Percentiles rank a stretch among this genome's conserved stretches.
Conservation (phyloP, 2,113 vertebrate species). For the Platichthys stellatus region DNA sequence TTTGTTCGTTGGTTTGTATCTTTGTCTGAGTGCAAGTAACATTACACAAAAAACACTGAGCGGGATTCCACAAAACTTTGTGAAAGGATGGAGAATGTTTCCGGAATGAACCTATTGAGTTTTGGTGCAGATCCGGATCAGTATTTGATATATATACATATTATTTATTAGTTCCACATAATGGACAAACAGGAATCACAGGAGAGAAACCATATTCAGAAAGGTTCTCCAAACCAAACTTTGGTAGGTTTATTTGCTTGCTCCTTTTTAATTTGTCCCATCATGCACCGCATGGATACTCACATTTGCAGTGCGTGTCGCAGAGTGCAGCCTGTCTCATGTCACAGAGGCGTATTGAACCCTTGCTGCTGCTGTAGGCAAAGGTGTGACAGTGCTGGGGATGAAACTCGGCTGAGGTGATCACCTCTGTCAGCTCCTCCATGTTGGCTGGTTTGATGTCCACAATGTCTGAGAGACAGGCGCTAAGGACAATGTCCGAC, state of each 20-base stretch:
- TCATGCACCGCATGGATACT: conserved; percentile 69
- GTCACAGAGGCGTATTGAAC: conserved; percentile 95
- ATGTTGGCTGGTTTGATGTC: conserved; percentile 97
- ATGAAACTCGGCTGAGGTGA: conserved; percentile 94
- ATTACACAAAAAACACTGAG: too few species aligned
- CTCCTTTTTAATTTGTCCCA: neutral
- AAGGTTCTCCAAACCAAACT: too few species aligned
- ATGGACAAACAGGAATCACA: neutral
- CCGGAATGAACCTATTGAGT: too few species aligned
- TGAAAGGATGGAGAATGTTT: too few species aligned
- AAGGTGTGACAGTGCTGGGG: conserved; percentile 96
- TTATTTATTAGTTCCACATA: neutral
- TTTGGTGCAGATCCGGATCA: too few species aligned
- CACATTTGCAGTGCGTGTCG: conserved; percentile 96
- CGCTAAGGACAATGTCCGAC: conserved; percentile 70
- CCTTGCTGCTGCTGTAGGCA: conserved; percentile 98
- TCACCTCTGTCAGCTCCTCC: conserved; percentile 97
- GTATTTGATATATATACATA: too few species aligned
- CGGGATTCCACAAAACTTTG: too few species aligned
- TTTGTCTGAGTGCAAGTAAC: too few species aligned
- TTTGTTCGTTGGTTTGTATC: too few species aligned
- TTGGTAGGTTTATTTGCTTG: too few species aligned
- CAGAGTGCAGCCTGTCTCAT: conserved; percentile 93
- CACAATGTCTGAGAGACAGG: conserved; percentile 89
- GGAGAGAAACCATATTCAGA: neutral